Evolutionary conservation across 1,140 invertebrate genomes (phyloP).

Genomic region (Luehdorfia chinensis): DNA sequence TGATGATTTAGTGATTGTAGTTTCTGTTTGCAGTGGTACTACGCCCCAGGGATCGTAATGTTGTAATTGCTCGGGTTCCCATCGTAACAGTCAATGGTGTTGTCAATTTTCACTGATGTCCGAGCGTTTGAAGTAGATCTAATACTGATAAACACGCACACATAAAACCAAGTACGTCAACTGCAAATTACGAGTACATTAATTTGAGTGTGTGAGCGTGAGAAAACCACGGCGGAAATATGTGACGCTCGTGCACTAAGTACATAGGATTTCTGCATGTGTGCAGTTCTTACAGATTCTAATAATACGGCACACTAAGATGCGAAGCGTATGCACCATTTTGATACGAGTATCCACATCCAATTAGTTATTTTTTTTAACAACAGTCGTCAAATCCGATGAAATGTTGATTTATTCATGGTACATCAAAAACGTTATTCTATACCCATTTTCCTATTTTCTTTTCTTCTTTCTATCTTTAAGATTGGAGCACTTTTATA

Average conservation of each 20-base stretch:
- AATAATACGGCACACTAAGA: no score
- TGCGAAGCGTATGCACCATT: no score
- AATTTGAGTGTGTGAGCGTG: conserved; percentile 57
- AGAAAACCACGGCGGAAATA: conserved; percentile 65
- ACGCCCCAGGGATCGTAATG: no score
- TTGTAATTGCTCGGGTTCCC: no score
- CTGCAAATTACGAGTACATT: conserved; percentile 30
- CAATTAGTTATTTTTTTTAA: conserved; percentile 44
- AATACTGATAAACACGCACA: conserved; percentile 63
- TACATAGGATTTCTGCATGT: conserved; percentile 19
- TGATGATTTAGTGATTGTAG: no score
- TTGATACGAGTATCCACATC: conserved; percentile 55
- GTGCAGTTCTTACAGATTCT: no score
- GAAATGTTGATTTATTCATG: conserved; percentile 70
- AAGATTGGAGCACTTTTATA: no score
- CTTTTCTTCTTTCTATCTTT: no score
- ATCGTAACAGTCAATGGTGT: conserved; percentile 50
- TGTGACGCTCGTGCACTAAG: conserved; percentile 21
- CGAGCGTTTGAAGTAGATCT: conserved; percentile 47
- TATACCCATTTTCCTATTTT: no score
- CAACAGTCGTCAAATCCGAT: conserved; percentile 55
- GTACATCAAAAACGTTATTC: no score
- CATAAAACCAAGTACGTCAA: no score
- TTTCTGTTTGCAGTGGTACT: no score
- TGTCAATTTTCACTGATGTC: conserved; percentile 57